These are phyloP conservation scores for Pachypanchax playfairii DNA, from an alignment of 2,113 vertebrate species.

Conservation along the genomic window DNA sequence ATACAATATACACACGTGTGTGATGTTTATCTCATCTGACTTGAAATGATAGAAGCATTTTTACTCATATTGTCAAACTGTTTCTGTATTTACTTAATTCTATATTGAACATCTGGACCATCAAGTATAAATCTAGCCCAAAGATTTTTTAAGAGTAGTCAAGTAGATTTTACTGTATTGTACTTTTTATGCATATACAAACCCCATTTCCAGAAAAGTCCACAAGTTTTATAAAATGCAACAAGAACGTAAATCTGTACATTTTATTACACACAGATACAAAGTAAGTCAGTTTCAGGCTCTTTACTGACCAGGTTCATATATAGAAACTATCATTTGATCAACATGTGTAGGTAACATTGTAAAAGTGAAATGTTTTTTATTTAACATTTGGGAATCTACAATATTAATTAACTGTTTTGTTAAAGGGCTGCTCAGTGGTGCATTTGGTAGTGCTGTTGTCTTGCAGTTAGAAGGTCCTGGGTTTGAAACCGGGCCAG, in stretches of 20 bases:
- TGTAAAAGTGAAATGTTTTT: too few relatives aligned
- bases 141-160: constrained; percentile 17
- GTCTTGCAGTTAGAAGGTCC: too few relatives aligned
- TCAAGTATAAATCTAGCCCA: constrained; percentile 33
- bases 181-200: constrained; percentile 10
- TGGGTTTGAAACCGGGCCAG: too few relatives aligned
- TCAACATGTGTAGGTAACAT: too few relatives aligned
- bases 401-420: too few relatives aligned
- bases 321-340: too few relatives aligned
- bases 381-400: too few relatives aligned
- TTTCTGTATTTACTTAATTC: constrained; percentile 13
- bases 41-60: not conserved
- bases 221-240: not conserved
- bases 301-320: too few relatives aligned
- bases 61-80: not conserved
- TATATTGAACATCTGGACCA: constrained; percentile 8
- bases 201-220: not conserved
- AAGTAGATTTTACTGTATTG: constrained; percentile 27
- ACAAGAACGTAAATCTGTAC: not conserved
- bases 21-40: not conserved
- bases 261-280: too few relatives aligned
- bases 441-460: too few relatives aligned
- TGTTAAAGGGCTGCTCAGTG: too few relatives aligned
- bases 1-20: not conserved
- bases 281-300: too few relatives aligned